These are phyloP conservation scores for Pseudochirops cupreus DNA, from an alignment of 2,797 vertebrate species.

Conservation along the genomic window DNA sequence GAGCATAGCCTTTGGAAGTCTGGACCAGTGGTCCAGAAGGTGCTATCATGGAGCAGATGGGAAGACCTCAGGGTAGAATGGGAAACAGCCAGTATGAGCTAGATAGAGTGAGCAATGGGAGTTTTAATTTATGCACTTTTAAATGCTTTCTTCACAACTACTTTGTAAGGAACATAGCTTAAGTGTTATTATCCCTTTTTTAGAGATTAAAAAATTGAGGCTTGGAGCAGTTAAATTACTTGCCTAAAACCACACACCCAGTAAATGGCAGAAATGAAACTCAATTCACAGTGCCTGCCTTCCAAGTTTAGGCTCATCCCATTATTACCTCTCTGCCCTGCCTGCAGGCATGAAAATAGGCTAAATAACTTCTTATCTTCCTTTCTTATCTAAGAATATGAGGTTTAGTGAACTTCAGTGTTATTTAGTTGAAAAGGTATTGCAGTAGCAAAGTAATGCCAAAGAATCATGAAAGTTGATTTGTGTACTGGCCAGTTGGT, in stretches of 20 bases:
- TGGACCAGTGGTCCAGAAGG: not conserved
- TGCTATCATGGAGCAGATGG: not conserved
- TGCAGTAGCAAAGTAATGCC: not conserved
- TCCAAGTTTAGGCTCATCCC: not conserved
- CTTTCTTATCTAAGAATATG: not conserved
- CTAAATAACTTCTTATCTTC: not conserved
- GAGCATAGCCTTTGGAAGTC: not conserved
- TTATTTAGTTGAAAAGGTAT: not conserved
- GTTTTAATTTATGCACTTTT: not conserved
- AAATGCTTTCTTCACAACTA: not conserved
- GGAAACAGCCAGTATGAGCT: not conserved
- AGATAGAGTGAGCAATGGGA: not conserved
- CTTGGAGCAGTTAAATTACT: not conserved
- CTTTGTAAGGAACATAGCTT: not conserved
- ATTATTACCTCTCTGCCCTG: not conserved
- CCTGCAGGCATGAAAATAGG: not conserved
- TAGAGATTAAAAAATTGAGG: not conserved
- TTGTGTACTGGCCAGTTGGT: not conserved
- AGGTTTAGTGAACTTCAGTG: constrained; percentile 5
- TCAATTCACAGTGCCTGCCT: not conserved
- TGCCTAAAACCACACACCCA: not conserved
- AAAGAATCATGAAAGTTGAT: not conserved
- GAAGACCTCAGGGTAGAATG: not conserved
- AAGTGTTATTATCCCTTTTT: not conserved
- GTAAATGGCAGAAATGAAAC: not conserved